phyloP scores from a whole-genome alignment of 2,888 invertebrate genomes.

The Dromius quadrimaculatus region DNA sequence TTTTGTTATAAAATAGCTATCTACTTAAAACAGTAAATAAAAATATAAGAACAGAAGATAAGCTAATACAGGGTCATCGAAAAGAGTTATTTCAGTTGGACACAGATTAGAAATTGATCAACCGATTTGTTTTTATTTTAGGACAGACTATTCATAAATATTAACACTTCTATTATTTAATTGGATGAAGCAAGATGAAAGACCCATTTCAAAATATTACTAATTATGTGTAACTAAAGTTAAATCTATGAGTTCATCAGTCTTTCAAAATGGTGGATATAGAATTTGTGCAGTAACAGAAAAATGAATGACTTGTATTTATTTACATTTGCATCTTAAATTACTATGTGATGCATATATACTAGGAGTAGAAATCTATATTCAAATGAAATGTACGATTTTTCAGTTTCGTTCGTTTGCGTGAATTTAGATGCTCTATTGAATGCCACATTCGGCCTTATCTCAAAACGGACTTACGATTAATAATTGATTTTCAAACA shows the following conservation, averaged over 20 bases:
- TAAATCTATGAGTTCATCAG: conserved; percentile 42
- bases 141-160: too few species aligned
- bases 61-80: too few species aligned
- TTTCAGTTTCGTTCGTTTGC: too few species aligned
- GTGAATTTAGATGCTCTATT: too few species aligned
- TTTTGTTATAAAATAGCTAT: conserved; percentile 4
- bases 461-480: conserved; percentile 1
- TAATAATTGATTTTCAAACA: background rate
- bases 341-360: conserved; percentile 5
- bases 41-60: background rate
- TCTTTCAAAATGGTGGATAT: conserved; percentile 43
- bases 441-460: too few species aligned
- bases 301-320: conserved; percentile 10
- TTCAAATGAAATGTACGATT: too few species aligned
- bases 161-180: too few species aligned
- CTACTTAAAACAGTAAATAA: conserved; percentile 13
- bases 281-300: conserved; percentile 37
- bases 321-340: conserved; percentile 10
- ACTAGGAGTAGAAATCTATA: too few species aligned
- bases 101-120: background rate
- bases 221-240: too few species aligned
- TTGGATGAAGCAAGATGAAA: too few species aligned
- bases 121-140: too few species aligned
- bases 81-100: too few species aligned
- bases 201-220: background rate